Base-by-base conservation (phyloP, 2,113 vertebrate genomes). In the Sisor rabdophorus region DNA sequence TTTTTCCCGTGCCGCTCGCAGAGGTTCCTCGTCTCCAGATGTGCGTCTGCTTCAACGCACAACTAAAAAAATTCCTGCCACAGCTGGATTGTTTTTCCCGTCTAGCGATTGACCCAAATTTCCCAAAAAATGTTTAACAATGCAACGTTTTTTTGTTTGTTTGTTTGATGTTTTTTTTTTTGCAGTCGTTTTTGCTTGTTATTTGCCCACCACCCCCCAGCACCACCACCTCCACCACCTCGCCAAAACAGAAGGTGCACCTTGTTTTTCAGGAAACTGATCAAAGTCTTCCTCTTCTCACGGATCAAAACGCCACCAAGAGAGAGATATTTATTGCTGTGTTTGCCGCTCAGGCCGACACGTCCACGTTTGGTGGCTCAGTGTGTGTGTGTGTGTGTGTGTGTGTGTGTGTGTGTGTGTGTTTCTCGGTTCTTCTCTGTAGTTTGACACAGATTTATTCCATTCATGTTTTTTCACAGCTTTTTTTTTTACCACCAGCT, bases 201-300 rank as follows among this genome's bases (percentile, higher is more conserved):
- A 54, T 60, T n/a, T n/a, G n/a, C n/a, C n/a, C n/a, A n/a, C n/a
- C n/a, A n/a, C n/a, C n/a, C n/a, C n/a, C n/a, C n/a, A n/a, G n/a
- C n/a, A n/a, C n/a, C n/a, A n/a, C n/a, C n/a, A n/a, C n/a, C n/a
- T n/a, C n/a, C n/a, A 36, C 32, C 53, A 70, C 77, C 75, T 71
- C 44, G 74, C 67, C 83, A 60, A 58, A 81, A 53, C 68, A 64
- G 76, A 72, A 70, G 72, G 78, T 87, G 52, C 47, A 58, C 85
- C 71, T 75, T 78, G 84, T 82, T 73, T 84, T 86, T 80, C 81
- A 87, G 87, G 87, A 89, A 85, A 76, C 69, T 36, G 84, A 87
- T 89, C 85, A 89, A 87, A 88, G 89, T 82, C 64, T 89, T 91
- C 88, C 87, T 80, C 77, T 86, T 85, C 84, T 87, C 84, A 79